Conservation (phyloP, 1,140 invertebrate species). For the Trichoplusia ni region DNA sequence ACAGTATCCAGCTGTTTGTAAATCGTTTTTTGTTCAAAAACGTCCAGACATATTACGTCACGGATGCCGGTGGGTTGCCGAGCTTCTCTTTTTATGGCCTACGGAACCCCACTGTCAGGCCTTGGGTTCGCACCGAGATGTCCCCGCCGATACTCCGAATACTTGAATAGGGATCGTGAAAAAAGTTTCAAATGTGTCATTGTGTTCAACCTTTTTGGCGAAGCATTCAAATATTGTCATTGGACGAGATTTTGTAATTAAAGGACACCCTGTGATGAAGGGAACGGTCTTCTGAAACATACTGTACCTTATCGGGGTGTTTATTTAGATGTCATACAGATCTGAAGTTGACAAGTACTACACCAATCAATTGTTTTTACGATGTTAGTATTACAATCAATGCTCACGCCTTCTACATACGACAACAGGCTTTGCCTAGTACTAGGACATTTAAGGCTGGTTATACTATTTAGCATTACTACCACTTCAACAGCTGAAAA, state of each 20-base stretch:
- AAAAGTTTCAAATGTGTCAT: conserved; percentile 34
- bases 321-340: conserved; percentile 3
- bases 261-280: conserved; percentile 12
- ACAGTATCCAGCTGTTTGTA: conserved; percentile 32
- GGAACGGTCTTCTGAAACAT: conserved; percentile 13
- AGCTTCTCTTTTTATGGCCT: conserved; percentile 38
- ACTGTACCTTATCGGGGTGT: neutral
- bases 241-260: conserved; percentile 24
- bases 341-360: neutral
- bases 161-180: conserved; percentile 50
- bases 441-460: too few relatives aligned
- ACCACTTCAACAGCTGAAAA: too few relatives aligned
- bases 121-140: conserved; percentile 50
- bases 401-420: too few relatives aligned
- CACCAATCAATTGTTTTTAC: too few relatives aligned
- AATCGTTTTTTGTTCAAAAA: conserved; percentile 35
- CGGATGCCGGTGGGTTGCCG: conserved; percentile 36
- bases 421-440: too few relatives aligned
- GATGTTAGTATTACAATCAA: too few relatives aligned
- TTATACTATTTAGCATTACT: too few relatives aligned
- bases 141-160: conserved; percentile 49
- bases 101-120: conserved; percentile 56
- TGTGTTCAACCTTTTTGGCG: conserved; percentile 26
- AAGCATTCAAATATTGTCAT: conserved; percentile 30
- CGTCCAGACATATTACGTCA: conserved; percentile 46